Evolutionary conservation across 2,888 invertebrate genomes (phyloP).

Genomic region (Xylocampa areola): DNA sequence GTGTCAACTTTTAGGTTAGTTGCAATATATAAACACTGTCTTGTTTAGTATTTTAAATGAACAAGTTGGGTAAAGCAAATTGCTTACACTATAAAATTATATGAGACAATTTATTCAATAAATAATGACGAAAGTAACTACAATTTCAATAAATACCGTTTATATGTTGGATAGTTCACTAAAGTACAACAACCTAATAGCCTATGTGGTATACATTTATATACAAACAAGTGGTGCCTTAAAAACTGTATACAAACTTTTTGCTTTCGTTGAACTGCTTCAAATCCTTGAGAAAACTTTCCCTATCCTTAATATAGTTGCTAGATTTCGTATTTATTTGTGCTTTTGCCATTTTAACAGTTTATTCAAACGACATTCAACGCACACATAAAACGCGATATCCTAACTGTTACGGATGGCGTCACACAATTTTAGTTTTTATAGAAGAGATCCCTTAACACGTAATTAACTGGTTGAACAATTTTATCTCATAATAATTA

Average conservation of each 20-base stretch:
- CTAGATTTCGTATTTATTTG: constrained; percentile 90
- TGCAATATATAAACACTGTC: no score
- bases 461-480: constrained; percentile 37
- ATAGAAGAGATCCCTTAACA: constrained; percentile 20
- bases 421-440: constrained; percentile 17
- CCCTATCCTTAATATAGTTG: constrained; percentile 94
- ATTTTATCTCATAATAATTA: constrained; percentile 44
- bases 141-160: neutral
- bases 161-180: neutral
- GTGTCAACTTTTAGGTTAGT: no score
- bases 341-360: constrained; percentile 83
- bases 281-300: constrained; percentile 95
- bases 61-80: neutral
- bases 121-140: neutral
- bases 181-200: neutral
- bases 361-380: constrained; percentile 30
- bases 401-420: constrained; percentile 14
- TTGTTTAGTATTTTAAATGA: neutral
- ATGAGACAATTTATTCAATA: neutral
- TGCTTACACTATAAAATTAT: neutral
- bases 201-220: neutral
- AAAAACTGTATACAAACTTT: constrained; percentile 92
- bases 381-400: constrained; percentile 23
- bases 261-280: constrained; percentile 97
- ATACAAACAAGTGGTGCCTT: neutral